Evolutionary conservation across 1,140 invertebrate species (phyloP).

Genomic region (Lepeophtheirus salmonis): DNA sequence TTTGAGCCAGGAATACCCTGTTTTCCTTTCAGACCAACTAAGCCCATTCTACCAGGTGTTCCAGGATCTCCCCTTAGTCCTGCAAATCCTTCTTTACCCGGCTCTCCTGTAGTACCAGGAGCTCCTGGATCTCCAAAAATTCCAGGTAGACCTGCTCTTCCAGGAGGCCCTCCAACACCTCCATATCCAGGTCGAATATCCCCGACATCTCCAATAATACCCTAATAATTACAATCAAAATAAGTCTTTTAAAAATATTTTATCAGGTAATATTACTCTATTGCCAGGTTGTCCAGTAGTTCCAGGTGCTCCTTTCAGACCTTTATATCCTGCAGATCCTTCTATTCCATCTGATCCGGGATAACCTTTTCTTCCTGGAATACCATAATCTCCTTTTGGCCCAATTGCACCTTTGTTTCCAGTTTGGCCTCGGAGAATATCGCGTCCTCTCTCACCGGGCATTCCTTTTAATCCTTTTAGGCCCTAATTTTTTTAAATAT

Average conservation of each 20-base stretch:
- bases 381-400: constrained; percentile 23
- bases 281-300: constrained; percentile 22
- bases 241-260: not conserved
- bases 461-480: constrained; percentile 24
- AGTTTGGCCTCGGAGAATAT: constrained; percentile 23
- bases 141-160: constrained; percentile 19
- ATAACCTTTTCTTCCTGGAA: constrained; percentile 22
- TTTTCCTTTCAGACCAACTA: constrained; percentile 8
- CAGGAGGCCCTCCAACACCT: constrained; percentile 19
- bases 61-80: constrained; percentile 1
- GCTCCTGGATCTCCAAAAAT: constrained; percentile 27
- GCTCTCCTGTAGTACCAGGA: not conserved
- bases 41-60: not conserved
- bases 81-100: not conserved
- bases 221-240: constrained; percentile 13
- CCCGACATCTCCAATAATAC: constrained; percentile 17
- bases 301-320: constrained; percentile 25
- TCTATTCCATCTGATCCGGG: constrained; percentile 20
- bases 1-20: constrained; percentile 14
- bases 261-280: constrained; percentile 18
- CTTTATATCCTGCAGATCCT: constrained; percentile 19
- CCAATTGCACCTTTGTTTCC: constrained; percentile 25
- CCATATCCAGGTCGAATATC: constrained; percentile 9
- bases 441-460: constrained; percentile 24
- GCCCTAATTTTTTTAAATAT: constrained; percentile 21